Percentiles rank a stretch among this genome's conserved stretches.
These are phyloP conservation scores for Euura saliciscinereae DNA, from an alignment of 1,140 invertebrate genomes.

Conservation along the genomic window DNA sequence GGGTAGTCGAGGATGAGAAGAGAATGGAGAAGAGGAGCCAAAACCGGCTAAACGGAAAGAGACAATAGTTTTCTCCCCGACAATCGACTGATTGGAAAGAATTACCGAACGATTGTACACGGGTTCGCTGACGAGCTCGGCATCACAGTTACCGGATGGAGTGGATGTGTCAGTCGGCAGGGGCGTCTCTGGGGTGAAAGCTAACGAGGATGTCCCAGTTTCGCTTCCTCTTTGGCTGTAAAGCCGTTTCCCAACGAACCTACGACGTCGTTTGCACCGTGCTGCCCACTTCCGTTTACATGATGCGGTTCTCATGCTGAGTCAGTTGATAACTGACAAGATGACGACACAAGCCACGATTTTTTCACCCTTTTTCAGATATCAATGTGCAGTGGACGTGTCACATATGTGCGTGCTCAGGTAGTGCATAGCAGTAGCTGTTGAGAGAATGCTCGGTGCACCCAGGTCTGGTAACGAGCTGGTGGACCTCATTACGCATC, in stretches of 20 bases:
- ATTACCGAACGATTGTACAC: constrained; percentile 53
- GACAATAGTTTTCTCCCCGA: constrained; percentile 32
- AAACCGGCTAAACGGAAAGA: neutral
- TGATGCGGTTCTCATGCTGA: neutral
- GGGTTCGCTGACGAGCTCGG: constrained; percentile 19
- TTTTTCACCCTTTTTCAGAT: no score
- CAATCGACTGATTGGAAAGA: constrained; percentile 55
- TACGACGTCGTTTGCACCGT: neutral
- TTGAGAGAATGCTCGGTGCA: neutral
- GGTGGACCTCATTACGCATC: constrained; percentile 4
- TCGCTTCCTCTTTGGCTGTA: neutral
- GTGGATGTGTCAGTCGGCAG: constrained; percentile 23
- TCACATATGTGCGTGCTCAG: neutral
- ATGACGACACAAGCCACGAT: no score
- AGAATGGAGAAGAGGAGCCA: neutral
- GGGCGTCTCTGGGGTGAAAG: constrained; percentile 27
- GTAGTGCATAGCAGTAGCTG: neutral
- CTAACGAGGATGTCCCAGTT: constrained; percentile 43
- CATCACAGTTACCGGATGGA: constrained; percentile 7
- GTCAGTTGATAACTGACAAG: neutral
- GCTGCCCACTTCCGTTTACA: neutral
- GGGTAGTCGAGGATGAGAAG: neutral
- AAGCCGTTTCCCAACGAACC: neutral
- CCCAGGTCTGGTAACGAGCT: neutral
- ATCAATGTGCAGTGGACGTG: neutral